These are phyloP conservation scores for Odobenus rosmarus DNA, from an alignment of 2,113 vertebrate genomes.

Conservation along the genomic window DNA sequence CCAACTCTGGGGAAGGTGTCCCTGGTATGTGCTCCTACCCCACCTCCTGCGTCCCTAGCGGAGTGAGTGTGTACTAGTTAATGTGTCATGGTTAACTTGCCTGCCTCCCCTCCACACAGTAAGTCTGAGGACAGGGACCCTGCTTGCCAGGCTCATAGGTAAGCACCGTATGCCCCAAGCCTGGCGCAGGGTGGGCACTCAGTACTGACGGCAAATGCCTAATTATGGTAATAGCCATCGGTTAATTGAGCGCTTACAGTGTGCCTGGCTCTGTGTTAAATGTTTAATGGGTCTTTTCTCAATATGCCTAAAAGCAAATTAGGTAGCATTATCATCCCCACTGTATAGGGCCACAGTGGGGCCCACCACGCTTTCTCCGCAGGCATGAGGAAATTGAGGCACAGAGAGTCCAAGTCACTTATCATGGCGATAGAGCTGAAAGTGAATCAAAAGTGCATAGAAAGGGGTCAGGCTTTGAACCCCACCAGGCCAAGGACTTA, in stretches of 20 bases:
- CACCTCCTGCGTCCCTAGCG: background rate
- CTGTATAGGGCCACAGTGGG: rapidly evolving
- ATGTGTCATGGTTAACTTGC: rapidly evolving
- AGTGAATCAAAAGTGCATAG: background rate
- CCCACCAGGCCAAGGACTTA: background rate
- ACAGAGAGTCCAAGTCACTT: background rate
- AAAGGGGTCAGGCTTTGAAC: background rate
- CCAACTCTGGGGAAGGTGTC: background rate
- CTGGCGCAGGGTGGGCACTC: rapidly evolving
- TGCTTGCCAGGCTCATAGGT: background rate
- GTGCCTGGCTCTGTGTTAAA: background rate
- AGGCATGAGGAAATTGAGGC: background rate
- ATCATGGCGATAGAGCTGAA: background rate
- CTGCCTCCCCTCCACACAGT: background rate
- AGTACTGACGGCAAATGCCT: rapidly evolving
- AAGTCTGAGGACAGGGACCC: background rate
- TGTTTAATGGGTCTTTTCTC: background rate
- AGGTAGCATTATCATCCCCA: background rate
- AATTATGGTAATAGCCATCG: background rate
- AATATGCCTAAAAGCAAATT: background rate
- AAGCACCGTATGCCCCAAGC: background rate
- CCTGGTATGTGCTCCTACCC: background rate
- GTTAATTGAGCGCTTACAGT: background rate
- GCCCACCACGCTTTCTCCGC: background rate
- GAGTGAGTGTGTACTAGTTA: background rate